Conservation (phyloP, 1,140 invertebrate species). For the Plutomurus gul region DNA sequence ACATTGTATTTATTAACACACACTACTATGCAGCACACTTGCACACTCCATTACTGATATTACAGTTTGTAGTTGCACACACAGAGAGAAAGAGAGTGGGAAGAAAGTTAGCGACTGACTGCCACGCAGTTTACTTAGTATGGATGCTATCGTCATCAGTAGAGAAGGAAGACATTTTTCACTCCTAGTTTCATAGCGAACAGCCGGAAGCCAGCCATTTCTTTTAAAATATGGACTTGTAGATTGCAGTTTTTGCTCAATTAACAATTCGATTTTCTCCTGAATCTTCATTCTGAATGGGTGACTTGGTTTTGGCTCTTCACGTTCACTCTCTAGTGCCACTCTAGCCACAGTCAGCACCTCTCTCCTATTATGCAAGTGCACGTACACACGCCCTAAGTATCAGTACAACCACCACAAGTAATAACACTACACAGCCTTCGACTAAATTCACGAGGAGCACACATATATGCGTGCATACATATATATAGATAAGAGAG, state of each 20-base stretch:
- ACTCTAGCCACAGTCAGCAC: neutral
- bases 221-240: slow-evolving; percentile 39
- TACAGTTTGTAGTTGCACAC: too few relatives aligned
- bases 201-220: slow-evolving; percentile 36
- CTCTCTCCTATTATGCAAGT: neutral
- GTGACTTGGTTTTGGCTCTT: slow-evolving; percentile 16
- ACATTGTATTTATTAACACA: too few relatives aligned
- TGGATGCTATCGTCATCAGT: slow-evolving; percentile 13
- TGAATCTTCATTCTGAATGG: slow-evolving; percentile 10
- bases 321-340: neutral
- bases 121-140: neutral
- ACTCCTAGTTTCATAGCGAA: neutral
- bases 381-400: too few relatives aligned
- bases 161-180: slow-evolving; percentile 36
- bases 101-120: neutral
- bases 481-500: too few relatives aligned
- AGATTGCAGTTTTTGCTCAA: slow-evolving; percentile 40
- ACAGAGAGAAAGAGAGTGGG: too few relatives aligned
- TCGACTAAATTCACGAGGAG: too few relatives aligned
- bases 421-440: too few relatives aligned
- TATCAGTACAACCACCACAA: too few relatives aligned
- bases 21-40: too few relatives aligned
- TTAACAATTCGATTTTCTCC: slow-evolving; percentile 37
- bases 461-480: too few relatives aligned
- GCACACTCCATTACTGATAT: too few relatives aligned